Base-by-base conservation (phyloP, 2,113 vertebrate species). In the Macrotis lagotis region DNA sequence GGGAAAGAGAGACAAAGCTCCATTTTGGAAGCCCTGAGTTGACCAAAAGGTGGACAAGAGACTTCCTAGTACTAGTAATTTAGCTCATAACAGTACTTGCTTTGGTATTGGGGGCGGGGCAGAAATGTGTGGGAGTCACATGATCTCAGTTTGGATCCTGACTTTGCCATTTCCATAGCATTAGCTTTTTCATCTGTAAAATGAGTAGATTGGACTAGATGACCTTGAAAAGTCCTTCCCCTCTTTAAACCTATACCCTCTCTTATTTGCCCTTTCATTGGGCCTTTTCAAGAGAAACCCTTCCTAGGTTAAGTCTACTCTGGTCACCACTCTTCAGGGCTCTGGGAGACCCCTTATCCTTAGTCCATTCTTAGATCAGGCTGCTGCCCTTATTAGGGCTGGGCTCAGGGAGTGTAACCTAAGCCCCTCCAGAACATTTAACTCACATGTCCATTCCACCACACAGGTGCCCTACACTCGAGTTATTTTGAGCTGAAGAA, bases 401-500 rank as follows among this genome's bases (percentile, higher is more conserved):
- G 94, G 91, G 89, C 94, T 91, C 83, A 52, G 52, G 94, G 95
- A 50, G 48, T 3, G 98, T 97, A 98, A 98, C 97, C 91, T 90
- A 97, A 98, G 90, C 95, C 95, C 24, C 2, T 7, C 92, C 53
- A n/a, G 49, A 83, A 88, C 96, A 96, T 93, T 94, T 91, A 96
- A 92, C 90, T 89, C 91, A 83, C 66, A 44, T 83, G 19, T n/a
- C 66, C 66, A 83, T 83, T n/a, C 19, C 7, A 24, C 59, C 19
- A 9, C 26, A 93, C 95, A 91, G 94, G 91, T 94, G 96, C 96
- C 91, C 95, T 52, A 93, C 8, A 0, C 92, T 92, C 90, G 90
- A 91, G 97, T 96, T 97, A 98, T 97, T 98, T 98, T 98, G 94
- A 95, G 89, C 92, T 90, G 74, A 97, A 93, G 93, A 93, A 92